Base-by-base conservation (phyloP, 2,797 vertebrate species). In the Acomys russatus region DNA sequence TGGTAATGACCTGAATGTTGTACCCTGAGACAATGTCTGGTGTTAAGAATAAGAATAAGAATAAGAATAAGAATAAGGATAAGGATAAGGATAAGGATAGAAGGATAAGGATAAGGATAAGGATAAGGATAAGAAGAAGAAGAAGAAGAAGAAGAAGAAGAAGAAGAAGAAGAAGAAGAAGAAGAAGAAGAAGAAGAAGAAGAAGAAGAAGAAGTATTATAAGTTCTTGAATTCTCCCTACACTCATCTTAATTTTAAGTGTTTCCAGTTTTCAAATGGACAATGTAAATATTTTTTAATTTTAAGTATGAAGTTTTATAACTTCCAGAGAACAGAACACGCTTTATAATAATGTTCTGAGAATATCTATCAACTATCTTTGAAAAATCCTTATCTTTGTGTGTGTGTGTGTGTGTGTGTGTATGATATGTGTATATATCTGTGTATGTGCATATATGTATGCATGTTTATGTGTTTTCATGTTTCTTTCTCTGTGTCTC, bases 361-460 rank as follows among this genome's bases (percentile, higher is more conserved):
- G 74, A 97, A 96, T 51, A 77, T 70, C 86, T 94, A 70, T 84
- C 96, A 25, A 94, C 25, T 22, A 10, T 79, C 9, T 79, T 79
- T n/a, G 51, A 79, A 79, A 78, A 59, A 79, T n/a, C n/a, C 18
- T n/a, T 59, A n/a, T 11, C 51, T n/a, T 79, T n/a, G 30, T 79
- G 17, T 33, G 17, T 79, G 51, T 20, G 22, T 44, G 12, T 28
- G 17, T 78, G 28, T 63, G 0, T 82, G n/a, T 38, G 20, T 82
- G n/a, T 9, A 25, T 38, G 3, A 20, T 56, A 18, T 78, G 49
- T 33, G 15, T 73, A 15, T 20, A 3, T 79, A 30, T n/a, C 23
- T 44, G 23, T 28, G 56, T 35, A 20, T 61, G 33, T 35, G 17
- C 33, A 30, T 78, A 3, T 51, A 77, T 44, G 44, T 38, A 9